These are phyloP conservation scores for Meleagris gallopavo DNA, from an alignment of 2,113 vertebrate genomes.

Conservation along the genomic window DNA sequence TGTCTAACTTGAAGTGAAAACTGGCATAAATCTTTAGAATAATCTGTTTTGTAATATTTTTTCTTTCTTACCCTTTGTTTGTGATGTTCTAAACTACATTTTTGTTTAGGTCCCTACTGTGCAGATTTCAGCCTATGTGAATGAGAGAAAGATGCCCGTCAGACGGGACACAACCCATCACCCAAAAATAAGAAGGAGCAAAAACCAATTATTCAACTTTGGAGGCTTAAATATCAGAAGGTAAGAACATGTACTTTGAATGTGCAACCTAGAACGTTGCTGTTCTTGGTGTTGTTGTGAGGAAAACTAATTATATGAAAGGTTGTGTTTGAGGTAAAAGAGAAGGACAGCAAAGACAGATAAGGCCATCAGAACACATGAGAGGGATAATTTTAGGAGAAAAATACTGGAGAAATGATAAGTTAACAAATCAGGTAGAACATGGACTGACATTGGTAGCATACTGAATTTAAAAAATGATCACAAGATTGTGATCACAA, in stretches of 20 bases:
- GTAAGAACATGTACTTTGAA: background rate
- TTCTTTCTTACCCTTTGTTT: background rate
- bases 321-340: background rate
- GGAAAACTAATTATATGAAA: background rate
- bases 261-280: background rate
- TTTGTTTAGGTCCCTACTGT: background rate
- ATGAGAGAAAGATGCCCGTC: background rate
- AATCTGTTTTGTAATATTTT: background rate
- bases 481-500: background rate
- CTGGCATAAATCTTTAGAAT: background rate
- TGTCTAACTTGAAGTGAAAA: background rate
- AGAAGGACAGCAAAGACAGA: background rate
- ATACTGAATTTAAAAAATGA: background rate
- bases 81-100: background rate
- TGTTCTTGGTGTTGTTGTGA: background rate
- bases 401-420: background rate
- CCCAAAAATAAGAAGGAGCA: background rate
- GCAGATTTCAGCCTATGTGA: background rate
- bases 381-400: background rate
- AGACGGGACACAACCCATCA: background rate
- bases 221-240: background rate
- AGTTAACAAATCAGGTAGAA: background rate
- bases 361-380: background rate
- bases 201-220: background rate
- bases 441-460: background rate